Evolutionary conservation across 2,888 invertebrate species (phyloP).

Genomic region (Rhagium mordax): DNA sequence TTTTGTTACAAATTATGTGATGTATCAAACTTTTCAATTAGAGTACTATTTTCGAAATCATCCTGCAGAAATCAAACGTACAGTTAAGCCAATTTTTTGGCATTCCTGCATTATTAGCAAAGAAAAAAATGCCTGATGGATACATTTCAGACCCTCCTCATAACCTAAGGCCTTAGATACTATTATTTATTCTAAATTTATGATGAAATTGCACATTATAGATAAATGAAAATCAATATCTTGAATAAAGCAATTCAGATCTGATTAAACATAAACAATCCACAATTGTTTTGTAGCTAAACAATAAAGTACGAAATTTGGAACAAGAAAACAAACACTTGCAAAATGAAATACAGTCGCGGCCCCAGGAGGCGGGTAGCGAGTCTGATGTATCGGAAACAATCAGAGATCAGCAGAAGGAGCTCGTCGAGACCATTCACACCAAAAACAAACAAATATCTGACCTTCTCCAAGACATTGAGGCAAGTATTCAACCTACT

Average conservation of each 20-base stretch:
- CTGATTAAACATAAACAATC: conserved; percentile 12
- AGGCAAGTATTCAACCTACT: conserved; percentile 71
- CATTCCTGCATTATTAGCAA: no score
- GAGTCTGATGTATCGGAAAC: conserved; percentile 73
- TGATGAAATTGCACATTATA: no score
- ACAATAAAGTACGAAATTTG: conserved; percentile 65
- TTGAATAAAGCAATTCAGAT: not conserved
- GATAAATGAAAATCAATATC: no score
- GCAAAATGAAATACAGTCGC: conserved; percentile 69
- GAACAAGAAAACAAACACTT: conserved; percentile 68
- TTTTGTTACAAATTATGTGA: no score
- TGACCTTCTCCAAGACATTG: conserved; percentile 81
- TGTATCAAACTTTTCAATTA: no score
- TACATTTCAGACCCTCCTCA: no score
- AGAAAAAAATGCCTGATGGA: no score
- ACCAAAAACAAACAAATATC: conserved; percentile 86
- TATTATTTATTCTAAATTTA: no score
- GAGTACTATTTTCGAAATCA: no score
- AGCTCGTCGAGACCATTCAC: conserved; percentile 73
- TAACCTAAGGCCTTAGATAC: no score
- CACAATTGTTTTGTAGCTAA: conserved; percentile 59
- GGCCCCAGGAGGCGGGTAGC: conserved; percentile 65
- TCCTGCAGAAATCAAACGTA: no score
- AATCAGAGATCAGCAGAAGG: conserved; percentile 72
- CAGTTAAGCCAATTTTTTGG: no score